phyloP scores from a whole-genome alignment of 2,113 vertebrate species.

The Mobula hypostoma region DNA sequence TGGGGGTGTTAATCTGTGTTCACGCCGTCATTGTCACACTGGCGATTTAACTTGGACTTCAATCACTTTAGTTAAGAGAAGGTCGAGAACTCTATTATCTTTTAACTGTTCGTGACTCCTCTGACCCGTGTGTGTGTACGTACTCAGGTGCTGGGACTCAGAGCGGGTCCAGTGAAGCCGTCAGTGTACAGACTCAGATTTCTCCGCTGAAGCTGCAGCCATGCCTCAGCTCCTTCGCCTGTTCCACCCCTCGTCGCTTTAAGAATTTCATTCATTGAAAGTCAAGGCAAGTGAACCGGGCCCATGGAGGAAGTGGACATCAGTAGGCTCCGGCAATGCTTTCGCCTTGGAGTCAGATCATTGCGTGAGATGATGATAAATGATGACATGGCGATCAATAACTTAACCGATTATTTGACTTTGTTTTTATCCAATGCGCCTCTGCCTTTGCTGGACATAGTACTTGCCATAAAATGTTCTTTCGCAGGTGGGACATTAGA shows the following conservation, averaged over 20 bases:
- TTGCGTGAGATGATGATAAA: not conserved
- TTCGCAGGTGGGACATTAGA: not conserved
- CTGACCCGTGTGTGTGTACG: not conserved
- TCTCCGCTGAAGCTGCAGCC: not conserved
- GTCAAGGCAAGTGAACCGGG: not conserved
- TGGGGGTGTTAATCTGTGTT: not conserved
- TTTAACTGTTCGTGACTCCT: constrained; percentile 10
- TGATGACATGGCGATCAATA: not conserved
- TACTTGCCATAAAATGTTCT: not conserved
- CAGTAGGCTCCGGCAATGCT: not conserved
- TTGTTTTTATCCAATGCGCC: not conserved
- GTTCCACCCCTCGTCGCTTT: not conserved
- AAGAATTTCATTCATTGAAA: not conserved
- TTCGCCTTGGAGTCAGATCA: not conserved
- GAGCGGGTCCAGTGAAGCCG: not conserved
- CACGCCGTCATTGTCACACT: constrained; percentile 4
- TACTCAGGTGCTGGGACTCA: not conserved
- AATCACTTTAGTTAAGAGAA: constrained; percentile 31
- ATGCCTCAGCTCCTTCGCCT: not conserved
- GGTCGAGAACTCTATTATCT: constrained; percentile 31
- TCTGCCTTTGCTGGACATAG: not conserved
- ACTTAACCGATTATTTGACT: not conserved
- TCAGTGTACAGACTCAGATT: not conserved
- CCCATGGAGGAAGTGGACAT: not conserved
- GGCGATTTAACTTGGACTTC: constrained; percentile 4